These are phyloP conservation scores for Trisateles emortualis DNA, from an alignment of 2,888 invertebrate species.

Conservation along the genomic window DNA sequence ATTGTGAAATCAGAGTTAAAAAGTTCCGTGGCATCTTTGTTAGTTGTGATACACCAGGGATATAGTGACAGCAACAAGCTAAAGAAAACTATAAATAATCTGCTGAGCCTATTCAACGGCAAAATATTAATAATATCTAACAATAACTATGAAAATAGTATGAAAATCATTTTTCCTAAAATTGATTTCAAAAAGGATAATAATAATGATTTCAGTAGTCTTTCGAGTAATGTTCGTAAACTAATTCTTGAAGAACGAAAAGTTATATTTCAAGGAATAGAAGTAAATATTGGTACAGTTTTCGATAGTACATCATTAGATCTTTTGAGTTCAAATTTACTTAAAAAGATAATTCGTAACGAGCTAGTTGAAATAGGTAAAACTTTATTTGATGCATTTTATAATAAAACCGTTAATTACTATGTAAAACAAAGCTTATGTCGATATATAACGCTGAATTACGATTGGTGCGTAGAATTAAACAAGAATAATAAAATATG, in stretches of 20 bases:
- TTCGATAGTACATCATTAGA: conserved; percentile 12
- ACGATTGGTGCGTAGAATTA: too few species aligned
- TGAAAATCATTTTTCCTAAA: background rate
- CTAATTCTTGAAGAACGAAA: conserved; percentile 23
- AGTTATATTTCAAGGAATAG: conserved; percentile 30
- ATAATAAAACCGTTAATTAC: conserved; percentile 18
- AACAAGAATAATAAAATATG: too few species aligned
- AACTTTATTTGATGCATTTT: conserved; percentile 14
- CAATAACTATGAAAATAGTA: background rate
- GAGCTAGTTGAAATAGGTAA: conserved; percentile 24
- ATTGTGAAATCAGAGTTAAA: too few species aligned
- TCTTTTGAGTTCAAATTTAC: conserved; percentile 22
- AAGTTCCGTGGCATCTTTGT: too few species aligned
- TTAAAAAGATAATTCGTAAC: conserved; percentile 25
- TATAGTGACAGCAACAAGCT: too few species aligned
- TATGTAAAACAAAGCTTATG: conserved; percentile 27
- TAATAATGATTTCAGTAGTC: conserved; percentile 19
- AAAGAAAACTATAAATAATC: too few species aligned
- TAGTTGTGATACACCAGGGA: too few species aligned
- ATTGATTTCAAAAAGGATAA: conserved; percentile 12
- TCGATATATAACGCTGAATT: conserved; percentile 23
- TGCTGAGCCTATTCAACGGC: too few species aligned
- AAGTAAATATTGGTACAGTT: conserved; percentile 9
- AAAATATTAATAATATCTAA: too few species aligned
- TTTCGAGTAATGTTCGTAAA: conserved; percentile 8